These are phyloP conservation scores for Aplidium turbinatum DNA, from an alignment of 23 tunicate species.

Conservation along the genomic window DNA sequence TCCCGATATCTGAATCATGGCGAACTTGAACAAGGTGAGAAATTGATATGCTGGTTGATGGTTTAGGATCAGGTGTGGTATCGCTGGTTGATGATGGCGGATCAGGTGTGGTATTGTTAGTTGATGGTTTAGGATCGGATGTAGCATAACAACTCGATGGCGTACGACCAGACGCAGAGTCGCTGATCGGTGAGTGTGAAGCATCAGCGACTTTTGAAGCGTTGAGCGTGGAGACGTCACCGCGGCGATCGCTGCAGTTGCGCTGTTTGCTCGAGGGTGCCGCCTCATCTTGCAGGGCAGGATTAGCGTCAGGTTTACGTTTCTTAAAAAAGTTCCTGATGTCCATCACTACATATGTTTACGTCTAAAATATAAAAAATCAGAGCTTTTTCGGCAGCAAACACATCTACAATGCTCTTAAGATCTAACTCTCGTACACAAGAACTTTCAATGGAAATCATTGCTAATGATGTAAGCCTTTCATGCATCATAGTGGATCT, in stretches of 20 bases:
- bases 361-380: no score
- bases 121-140: no score
- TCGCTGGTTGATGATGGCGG: no score
- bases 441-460: no score
- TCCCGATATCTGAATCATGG: conserved; percentile 4
- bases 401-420: no score
- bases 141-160: no score
- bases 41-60: background rate
- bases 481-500: no score
- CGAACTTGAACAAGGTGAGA: background rate
- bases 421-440: no score
- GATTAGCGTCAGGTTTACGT: conserved; percentile 12
- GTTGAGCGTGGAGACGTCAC: conserved; percentile 22
- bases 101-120: no score
- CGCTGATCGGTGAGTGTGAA: conserved; percentile 16
- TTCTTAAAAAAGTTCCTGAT: conserved; percentile 24
- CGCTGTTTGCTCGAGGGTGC: conserved; percentile 25
- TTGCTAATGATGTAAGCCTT: no score
- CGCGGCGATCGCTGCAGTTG: conserved; percentile 24
- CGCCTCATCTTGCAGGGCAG: background rate
- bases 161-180: background rate
- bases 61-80: background rate
- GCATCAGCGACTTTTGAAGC: conserved; percentile 14
- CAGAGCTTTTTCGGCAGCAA: no score
- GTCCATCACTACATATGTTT: conserved; percentile 1